Base-by-base conservation (phyloP, 2,888 invertebrate genomes). In the Chaetogeoica ovagalla region DNA sequence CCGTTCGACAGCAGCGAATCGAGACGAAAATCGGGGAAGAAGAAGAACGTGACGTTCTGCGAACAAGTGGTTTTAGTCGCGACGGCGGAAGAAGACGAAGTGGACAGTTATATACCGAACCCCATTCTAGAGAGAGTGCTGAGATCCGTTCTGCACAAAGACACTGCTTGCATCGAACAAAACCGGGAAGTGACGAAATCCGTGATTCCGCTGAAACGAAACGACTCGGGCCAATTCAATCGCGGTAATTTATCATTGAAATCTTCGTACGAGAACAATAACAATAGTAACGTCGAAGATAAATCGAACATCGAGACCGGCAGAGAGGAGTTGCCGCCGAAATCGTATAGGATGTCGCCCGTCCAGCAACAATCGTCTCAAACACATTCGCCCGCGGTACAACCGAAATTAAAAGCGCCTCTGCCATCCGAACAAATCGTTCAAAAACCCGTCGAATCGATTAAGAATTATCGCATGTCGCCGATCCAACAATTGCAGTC, bases 31-130 rank as follows among this genome's bases (percentile, higher is more conserved):
- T 89, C 92, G 82, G 90, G 91, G 0, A 94, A 94, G 85, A 96
- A 96, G 89, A 97, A 97, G 86, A 95, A 94, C 81, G 97, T 97
- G 7, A 96, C 96, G 0, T 97, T 97, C 87, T 96, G 96, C 85
- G 96, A 96, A 86, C 95, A 96, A 87, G 95, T 97, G 0, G 95
- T 95, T 82, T 87, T 96, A 81, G 96, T 96, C 17, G 95, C 96
- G 7, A 95, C 95, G 1, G 95, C 95, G 0, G 96, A 96, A 84
- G 95, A 96, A 84, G 94, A 95, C 85, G 95, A 95, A 86, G 94
- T 94, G 82, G 95, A 95, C 83, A 92, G 93, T 84, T 95, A 94
- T 85, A 94, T 95, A 84, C 95, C 95, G 0, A 96, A 96, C 87
- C 96, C 95, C 0, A 94, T 96, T 82, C 87, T 96, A 83, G 95